Evolutionary conservation across 2,113 vertebrate genomes (phyloP), one percentile per base, ranked within the genome.

Genomic region (Melanocharis versteri): DNA sequence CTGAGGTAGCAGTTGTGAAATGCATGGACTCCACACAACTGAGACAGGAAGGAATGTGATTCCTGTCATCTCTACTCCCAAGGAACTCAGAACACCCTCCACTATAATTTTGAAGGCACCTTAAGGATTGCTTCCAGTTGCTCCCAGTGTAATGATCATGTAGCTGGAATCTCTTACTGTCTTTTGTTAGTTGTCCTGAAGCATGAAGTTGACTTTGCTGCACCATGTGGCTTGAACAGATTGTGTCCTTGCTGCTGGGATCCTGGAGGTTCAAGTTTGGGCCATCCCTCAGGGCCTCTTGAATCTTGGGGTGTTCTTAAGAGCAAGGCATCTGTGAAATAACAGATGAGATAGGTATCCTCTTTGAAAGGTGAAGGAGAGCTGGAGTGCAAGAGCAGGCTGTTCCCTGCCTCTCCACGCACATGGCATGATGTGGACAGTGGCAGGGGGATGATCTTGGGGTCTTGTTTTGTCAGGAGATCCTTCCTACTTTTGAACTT

Each of bases 401-500:
- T 80, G 11, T 51, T 65, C 8, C n/a, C 31, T 42, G 12, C 27
- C 22, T 80, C 19, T 61, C 19, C 21, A n/a, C 26, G 37, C 10
- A 48, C 3, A 28, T 0, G 0, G 28, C 14, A 15, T 2, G 5
- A 42, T 24, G 19, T 31, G 24, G 33, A 75, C 5, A 8, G 10
- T 2, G 1, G 28, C 0, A 2, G 51, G 3, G 3, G 5, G 2
- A 4, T 33, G 20, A 30, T 40, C 19, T 76, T 11, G 4, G 27
- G 30, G 23, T 77, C 3, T 3, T 68, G 12, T 8, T 89, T n/a
- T 54, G 11, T 60, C 35, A 30, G 35, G 28, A 70, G 5, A 57
- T 6, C 6, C 16, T 68, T 62, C 27, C 15, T 73, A 3, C 15
- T 60, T 64, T 58, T 22, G 9, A 54, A 15, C 12, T 66, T 22